Conservation (phyloP, 2,888 invertebrate species). For the Melinaea menophilus region DNA sequence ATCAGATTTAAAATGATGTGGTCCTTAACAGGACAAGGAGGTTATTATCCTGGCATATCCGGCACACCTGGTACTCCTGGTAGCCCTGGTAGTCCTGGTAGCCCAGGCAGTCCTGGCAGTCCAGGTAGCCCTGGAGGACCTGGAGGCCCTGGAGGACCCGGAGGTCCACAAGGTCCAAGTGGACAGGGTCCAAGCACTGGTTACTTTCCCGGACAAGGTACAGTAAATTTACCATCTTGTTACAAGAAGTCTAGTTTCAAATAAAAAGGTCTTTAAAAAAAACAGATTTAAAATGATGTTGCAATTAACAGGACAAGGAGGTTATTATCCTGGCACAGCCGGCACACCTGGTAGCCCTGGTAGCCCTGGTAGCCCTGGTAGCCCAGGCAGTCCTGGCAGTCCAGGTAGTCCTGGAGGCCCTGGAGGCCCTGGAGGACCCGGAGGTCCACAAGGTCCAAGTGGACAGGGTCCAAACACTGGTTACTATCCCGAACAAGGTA, state of each 20-base stretch:
- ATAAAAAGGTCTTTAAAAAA: too few species aligned
- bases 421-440: slow-evolving; percentile 49
- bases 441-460: background rate
- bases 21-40: slow-evolving; percentile 37
- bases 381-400: slow-evolving; percentile 35
- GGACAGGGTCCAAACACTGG: slow-evolving; percentile 30
- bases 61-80: slow-evolving; percentile 21
- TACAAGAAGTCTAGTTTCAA: too few species aligned
- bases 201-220: slow-evolving; percentile 43
- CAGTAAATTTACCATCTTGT: background rate
- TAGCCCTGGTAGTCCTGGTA: slow-evolving; percentile 30
- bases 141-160: slow-evolving; percentile 34
- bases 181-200: slow-evolving; percentile 30
- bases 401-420: slow-evolving; percentile 38
- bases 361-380: slow-evolving; percentile 35
- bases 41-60: slow-evolving; percentile 51
- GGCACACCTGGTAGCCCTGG: slow-evolving; percentile 29
- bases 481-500: background rate
- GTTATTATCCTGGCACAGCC: slow-evolving; percentile 41
- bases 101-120: slow-evolving; percentile 12
- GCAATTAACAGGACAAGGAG: slow-evolving; percentile 22
- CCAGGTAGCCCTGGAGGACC: slow-evolving; percentile 31
- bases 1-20: too few species aligned
- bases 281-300: background rate
- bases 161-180: slow-evolving; percentile 41